A percentile compares a stretch with the other conserved stretches of the same genome.
These are phyloP conservation scores for Danaus chrysippus DNA, from an alignment of 2,888 invertebrate genomes.

Conservation along the genomic window DNA sequence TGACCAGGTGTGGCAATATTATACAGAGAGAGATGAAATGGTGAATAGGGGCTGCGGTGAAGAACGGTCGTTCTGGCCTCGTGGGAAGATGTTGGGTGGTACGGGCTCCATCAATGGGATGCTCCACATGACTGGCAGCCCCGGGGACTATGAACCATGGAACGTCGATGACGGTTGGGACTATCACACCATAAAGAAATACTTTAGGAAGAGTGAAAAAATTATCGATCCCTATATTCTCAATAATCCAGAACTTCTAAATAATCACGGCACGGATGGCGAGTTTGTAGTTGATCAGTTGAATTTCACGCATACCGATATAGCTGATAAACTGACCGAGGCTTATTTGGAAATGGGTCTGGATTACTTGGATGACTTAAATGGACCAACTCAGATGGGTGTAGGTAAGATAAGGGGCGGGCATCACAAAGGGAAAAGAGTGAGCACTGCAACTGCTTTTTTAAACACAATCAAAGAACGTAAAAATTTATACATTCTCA, in stretches of 20 bases:
- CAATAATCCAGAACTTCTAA: constrained; percentile 51
- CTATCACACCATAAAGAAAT: constrained; percentile 57
- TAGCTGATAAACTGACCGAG: constrained; percentile 52
- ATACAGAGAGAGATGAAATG: constrained; percentile 55
- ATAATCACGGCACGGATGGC: constrained; percentile 71
- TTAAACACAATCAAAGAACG: constrained; percentile 52
- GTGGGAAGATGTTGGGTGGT: constrained; percentile 65
- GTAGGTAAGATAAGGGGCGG: constrained; percentile 76
- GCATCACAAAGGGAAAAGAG: constrained; percentile 70
- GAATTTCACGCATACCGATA: constrained; percentile 57
- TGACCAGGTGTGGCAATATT: constrained; percentile 56
- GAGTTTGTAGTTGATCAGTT: constrained; percentile 72
- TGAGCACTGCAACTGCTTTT: constrained; percentile 77
- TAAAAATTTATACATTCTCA: constrained; percentile 57
- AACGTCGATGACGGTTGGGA: constrained; percentile 64
- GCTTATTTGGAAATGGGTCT: constrained; percentile 75
- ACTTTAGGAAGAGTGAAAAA: constrained; percentile 67
- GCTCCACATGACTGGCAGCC: constrained; percentile 63
- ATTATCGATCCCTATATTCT: constrained; percentile 60
- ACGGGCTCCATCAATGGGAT: constrained; percentile 68
- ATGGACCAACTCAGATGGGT: constrained; percentile 71
- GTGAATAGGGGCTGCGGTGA: constrained; percentile 48
- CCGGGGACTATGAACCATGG: constrained; percentile 62
- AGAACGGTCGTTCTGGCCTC: constrained; percentile 62
- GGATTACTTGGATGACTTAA: constrained; percentile 60